Percentiles rank a stretch among this genome's conserved stretches.
Evolutionary conservation across 1,140 invertebrate genomes (phyloP).

Genomic region (Lasioglossum baleicum): DNA sequence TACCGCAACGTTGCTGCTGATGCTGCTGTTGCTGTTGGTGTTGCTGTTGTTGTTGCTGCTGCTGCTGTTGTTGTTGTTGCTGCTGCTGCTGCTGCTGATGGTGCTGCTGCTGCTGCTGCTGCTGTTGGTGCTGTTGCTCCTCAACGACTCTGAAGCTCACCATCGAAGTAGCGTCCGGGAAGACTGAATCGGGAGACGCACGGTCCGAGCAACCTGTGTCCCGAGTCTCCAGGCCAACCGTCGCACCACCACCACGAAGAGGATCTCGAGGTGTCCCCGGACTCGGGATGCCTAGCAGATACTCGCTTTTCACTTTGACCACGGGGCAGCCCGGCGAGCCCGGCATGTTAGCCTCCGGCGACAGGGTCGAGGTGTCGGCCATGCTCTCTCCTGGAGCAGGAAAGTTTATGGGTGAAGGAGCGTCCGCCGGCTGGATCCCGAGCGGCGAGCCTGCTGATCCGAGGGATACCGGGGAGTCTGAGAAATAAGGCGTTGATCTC

Average conservation of each 20-base stretch:
- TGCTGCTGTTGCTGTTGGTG: conserved; percentile 65
- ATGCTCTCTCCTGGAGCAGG: conserved; percentile 89
- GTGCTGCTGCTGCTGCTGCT: conserved; percentile 52
- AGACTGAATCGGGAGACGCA: conserved; percentile 78
- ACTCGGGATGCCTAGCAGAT: conserved; percentile 76
- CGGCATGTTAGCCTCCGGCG: conserved; percentile 89
- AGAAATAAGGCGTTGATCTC: conserved; percentile 69
- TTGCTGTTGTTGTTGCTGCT: conserved; percentile 61
- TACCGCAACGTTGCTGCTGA: conserved; percentile 60
- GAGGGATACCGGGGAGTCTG: conserved; percentile 79
- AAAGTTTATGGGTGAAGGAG: conserved; percentile 79
- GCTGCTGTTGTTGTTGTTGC: conserved; percentile 67
- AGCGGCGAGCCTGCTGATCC: conserved; percentile 79
- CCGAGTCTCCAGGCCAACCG: conserved; percentile 57
- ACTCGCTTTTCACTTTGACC: conserved; percentile 79
- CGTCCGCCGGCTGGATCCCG: conserved; percentile 76
- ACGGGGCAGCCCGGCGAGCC: conserved; percentile 83
- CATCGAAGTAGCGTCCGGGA: conserved; percentile 68
- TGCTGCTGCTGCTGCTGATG: conserved; percentile 67
- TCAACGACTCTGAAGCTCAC: conserved; percentile 70
- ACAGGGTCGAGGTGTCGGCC: conserved; percentile 93
- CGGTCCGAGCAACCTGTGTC: conserved; percentile 71
- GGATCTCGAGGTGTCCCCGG: conserved; percentile 72
- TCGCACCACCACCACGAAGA: conserved; percentile 53
- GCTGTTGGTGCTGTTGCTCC: conserved; percentile 66